Evolutionary conservation across 2,797 vertebrate species (phyloP).

Genomic region (Takifugu rubripes): DNA sequence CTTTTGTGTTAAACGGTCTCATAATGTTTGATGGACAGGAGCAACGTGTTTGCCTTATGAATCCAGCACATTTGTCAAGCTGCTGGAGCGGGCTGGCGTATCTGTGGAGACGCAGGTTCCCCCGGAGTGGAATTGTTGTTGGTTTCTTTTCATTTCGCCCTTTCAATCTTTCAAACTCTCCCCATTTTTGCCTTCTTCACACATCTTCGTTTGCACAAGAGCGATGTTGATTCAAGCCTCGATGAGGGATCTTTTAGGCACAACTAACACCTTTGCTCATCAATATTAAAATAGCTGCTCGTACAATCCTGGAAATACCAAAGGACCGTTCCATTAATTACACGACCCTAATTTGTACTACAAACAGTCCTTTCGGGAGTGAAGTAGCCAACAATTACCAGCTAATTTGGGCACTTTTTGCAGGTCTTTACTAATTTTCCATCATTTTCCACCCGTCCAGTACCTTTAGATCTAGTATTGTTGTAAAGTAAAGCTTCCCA

Average conservation of each 20-base stretch:
- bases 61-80: slow-evolving; percentile 52
- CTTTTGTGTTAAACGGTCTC: slow-evolving; percentile 39
- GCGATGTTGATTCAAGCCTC: slow-evolving; percentile 34
- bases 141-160: slow-evolving; percentile 2
- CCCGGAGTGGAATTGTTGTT: slow-evolving; percentile 44
- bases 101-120: slow-evolving; percentile 53
- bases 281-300: too few species aligned
- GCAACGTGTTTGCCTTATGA: slow-evolving; percentile 48
- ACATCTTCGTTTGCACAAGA: slow-evolving; percentile 18
- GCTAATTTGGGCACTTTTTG: too few species aligned
- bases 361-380: too few species aligned
- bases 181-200: slow-evolving; percentile 9
- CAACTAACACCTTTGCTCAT: too few species aligned
- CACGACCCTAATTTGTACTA: too few species aligned
- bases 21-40: slow-evolving; percentile 53
- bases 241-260: slow-evolving; percentile 19
- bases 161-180: background rate
- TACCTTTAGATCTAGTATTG: too few species aligned
- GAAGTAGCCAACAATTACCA: too few species aligned
- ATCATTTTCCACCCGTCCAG: too few species aligned
- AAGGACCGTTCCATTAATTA: too few species aligned
- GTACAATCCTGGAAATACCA: too few species aligned
- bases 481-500: too few species aligned
- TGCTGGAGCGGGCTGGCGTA: slow-evolving; percentile 52
- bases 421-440: too few species aligned